phyloP scores from a whole-genome alignment of 1,140 invertebrate genomes.

The Aphidius gifuensis region DNA sequence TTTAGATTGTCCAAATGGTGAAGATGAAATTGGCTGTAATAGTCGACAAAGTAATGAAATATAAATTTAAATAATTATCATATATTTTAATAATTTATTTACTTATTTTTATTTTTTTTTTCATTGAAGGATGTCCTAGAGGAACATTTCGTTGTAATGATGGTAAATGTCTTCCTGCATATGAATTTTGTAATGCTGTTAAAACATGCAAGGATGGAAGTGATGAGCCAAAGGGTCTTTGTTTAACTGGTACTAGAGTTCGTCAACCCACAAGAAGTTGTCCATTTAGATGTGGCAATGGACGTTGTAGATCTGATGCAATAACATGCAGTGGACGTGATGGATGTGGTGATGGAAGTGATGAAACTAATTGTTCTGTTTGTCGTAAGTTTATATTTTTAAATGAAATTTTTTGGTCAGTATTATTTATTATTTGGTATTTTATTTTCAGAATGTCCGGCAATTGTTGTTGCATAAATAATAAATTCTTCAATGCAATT shows the following conservation, averaged over 20 bases:
- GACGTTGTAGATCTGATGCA: constrained; percentile 80
- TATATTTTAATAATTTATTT: constrained; percentile 20
- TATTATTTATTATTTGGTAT: neutral
- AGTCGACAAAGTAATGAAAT: constrained; percentile 53
- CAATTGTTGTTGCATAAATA: no score
- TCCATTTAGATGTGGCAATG: constrained; percentile 79
- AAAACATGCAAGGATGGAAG: constrained; percentile 80
- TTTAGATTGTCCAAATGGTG: constrained; percentile 73
- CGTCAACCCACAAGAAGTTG: constrained; percentile 54
- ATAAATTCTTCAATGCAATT: no score
- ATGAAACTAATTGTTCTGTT: constrained; percentile 78
- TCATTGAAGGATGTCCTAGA: constrained; percentile 61
- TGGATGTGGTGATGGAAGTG: constrained; percentile 85
- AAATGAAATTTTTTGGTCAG: neutral
- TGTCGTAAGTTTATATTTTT: constrained; percentile 70
- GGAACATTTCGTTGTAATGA: constrained; percentile 79
- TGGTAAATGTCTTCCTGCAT: constrained; percentile 81
- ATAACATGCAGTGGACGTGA: constrained; percentile 83
- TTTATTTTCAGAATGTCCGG: constrained; percentile 30
- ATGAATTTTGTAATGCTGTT: constrained; percentile 87
- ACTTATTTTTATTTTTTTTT: constrained; percentile 1
- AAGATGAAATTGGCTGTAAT: constrained; percentile 76
- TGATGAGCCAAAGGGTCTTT: constrained; percentile 76
- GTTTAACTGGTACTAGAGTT: constrained; percentile 54
- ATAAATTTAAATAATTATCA: constrained; percentile 24